Percentiles rank a stretch among this genome's conserved stretches.
phyloP scores from a whole-genome alignment of 2,888 invertebrate genomes.

The Phaedon cochleariae region DNA sequence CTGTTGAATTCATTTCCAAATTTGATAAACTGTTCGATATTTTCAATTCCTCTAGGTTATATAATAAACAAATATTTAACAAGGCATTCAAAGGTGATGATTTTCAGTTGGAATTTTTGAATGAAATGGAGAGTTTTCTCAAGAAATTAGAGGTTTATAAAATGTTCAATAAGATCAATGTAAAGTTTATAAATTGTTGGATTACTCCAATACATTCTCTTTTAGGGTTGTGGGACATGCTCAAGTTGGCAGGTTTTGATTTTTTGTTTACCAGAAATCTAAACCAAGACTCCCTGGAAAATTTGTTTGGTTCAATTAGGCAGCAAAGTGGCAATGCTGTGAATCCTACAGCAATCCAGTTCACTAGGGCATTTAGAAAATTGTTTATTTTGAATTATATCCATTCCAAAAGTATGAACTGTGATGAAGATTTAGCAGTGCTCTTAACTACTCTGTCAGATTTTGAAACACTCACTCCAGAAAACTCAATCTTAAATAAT shows the following conservation, averaged over 20 bases:
- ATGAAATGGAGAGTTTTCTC: neutral
- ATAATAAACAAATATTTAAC: neutral
- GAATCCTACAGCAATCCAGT: constrained; percentile 22
- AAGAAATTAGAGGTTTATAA: neutral
- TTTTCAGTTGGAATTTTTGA: neutral
- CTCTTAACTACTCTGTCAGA: neutral
- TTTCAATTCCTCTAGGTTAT: neutral
- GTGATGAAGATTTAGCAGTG: neutral
- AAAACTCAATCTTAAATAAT: neutral
- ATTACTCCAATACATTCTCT: neutral
- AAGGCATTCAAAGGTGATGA: neutral
- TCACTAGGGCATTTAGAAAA: constrained; percentile 16
- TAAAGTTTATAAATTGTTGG: neutral
- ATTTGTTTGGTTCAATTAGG: constrained; percentile 33
- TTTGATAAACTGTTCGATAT: constrained; percentile 22
- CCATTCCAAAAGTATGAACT: neutral
- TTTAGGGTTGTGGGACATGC: neutral
- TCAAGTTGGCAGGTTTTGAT: neutral
- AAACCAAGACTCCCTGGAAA: constrained; percentile 32
- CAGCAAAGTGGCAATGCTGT: constrained; percentile 12
- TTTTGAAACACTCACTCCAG: neutral
- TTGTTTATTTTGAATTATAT: constrained; percentile 2
- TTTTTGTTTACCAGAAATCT: neutral
- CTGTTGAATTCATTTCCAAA: constrained; percentile 24
- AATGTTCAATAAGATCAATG: neutral